Percentiles rank a stretch among this genome's conserved stretches.
phyloP scores from a whole-genome alignment of 2,113 vertebrate genomes.

The Mugil cephalus region DNA sequence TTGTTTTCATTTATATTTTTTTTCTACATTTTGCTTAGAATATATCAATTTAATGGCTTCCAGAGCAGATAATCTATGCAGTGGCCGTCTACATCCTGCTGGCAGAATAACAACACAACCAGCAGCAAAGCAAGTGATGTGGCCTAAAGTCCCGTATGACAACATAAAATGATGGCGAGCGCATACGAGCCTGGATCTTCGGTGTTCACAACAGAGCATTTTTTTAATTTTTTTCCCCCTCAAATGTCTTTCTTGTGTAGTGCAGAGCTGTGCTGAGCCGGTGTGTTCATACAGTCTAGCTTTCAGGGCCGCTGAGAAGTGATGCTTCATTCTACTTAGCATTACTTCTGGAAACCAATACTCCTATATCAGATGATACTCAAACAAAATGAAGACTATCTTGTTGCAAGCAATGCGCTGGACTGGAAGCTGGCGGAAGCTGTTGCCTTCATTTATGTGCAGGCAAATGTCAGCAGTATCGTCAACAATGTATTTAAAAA shows the following conservation, averaged over 20 bases:
- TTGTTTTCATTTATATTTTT: neutral
- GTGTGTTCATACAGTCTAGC: constrained; percentile 35
- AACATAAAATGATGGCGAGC: constrained; percentile 41
- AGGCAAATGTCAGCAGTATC: constrained; percentile 1
- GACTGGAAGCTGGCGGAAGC: constrained; percentile 10
- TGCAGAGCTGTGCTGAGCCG: constrained; percentile 5
- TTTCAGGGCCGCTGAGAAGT: constrained; percentile 15
- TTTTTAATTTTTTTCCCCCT: constrained; percentile 8
- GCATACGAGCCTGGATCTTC: constrained; percentile 7
- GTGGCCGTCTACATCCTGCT: constrained; percentile 12
- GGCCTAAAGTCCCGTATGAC: constrained; percentile 28
- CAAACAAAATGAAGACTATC: constrained; percentile 28
- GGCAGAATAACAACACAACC: constrained; percentile 33
- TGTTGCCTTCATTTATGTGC: constrained; percentile 14
- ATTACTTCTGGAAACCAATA: constrained; percentile 42
- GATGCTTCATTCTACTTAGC: constrained; percentile 26
- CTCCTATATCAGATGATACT: constrained; percentile 27
- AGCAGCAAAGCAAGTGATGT: constrained; percentile 44
- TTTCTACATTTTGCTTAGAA: neutral
- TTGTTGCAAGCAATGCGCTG: constrained; percentile 29
- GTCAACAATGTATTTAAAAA: constrained; percentile 25
- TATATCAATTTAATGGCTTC: neutral
- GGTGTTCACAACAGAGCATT: constrained; percentile 13
- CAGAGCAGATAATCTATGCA: constrained; percentile 5
- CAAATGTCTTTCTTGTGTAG: neutral